phyloP scores from a whole-genome alignment of 1,140 invertebrate species.

The Sinella curviseta region DNA sequence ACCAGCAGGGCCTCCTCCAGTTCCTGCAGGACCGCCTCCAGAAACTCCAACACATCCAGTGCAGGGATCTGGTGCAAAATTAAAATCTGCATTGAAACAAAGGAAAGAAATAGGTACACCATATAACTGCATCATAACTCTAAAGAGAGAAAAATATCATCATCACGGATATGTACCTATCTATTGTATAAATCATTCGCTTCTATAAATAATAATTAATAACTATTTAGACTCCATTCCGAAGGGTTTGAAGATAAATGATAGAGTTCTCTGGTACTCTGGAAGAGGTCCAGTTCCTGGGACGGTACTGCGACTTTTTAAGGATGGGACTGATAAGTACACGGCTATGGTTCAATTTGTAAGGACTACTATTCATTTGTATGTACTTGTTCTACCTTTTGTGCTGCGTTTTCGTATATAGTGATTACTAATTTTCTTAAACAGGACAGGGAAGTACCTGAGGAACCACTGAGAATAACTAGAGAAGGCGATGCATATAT shows the following conservation, averaged over 20 bases:
- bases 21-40: not conserved
- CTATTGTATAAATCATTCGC: not conserved
- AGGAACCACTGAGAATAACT: slow-evolving; percentile 17
- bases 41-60: not conserved
- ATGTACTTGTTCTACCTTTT: not conserved
- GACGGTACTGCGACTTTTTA: slow-evolving; percentile 24
- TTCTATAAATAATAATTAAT: too few species aligned
- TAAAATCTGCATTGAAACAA: slow-evolving; percentile 41
- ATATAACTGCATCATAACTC: not conserved
- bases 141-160: too few species aligned
- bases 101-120: slow-evolving; percentile 36
- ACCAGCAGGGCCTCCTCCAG: not conserved
- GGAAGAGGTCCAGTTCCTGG: slow-evolving; percentile 28
- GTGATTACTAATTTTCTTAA: not conserved
- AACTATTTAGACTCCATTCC: slow-evolving; percentile 32
- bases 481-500: slow-evolving; percentile 37
- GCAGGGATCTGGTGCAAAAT: not conserved
- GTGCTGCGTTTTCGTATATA: not conserved
- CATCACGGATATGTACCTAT: not conserved
- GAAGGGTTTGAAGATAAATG: slow-evolving; percentile 29
- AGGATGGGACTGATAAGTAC: slow-evolving; percentile 38
- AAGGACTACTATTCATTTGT: too few species aligned
- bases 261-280: slow-evolving; percentile 36
- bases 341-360: slow-evolving; percentile 38
- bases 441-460: slow-evolving; percentile 26